A percentile compares a stretch with the other conserved stretches of the same genome.
Evolutionary conservation across 2,113 vertebrate genomes (phyloP).

Genomic region (Patagioenas fasciata): DNA sequence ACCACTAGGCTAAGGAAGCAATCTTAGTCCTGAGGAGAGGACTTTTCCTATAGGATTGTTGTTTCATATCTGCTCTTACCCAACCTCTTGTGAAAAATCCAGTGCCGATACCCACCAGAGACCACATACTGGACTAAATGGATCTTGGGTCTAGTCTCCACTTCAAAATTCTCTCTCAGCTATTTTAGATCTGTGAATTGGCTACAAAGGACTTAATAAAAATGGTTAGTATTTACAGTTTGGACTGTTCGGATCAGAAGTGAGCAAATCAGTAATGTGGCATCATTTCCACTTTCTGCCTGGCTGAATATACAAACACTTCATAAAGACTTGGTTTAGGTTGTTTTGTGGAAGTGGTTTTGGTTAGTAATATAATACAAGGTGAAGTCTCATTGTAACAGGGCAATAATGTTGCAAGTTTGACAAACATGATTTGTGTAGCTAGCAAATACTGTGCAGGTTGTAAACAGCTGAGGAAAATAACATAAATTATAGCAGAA

Average conservation of each 20-base stretch:
- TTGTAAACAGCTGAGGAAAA: background rate
- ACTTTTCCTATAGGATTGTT: background rate
- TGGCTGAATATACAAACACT: background rate
- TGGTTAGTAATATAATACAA: background rate
- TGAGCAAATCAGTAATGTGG: background rate
- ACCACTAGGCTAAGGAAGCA: background rate
- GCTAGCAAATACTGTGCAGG: background rate
- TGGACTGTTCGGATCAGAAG: background rate
- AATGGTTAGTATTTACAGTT: background rate
- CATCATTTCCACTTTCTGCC: background rate
- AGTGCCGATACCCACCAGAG: background rate
- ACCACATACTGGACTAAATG: background rate
- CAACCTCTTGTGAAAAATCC: background rate
- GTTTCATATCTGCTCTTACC: background rate
- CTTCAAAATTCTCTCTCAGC: background rate
- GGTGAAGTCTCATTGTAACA: background rate
- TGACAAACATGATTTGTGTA: background rate
- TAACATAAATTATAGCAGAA: background rate
- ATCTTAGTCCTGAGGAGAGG: background rate
- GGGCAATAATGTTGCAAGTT: background rate
- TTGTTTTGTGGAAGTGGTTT: background rate
- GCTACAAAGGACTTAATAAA: background rate
- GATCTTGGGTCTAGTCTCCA: background rate
- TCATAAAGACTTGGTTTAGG: background rate
- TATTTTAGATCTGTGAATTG: background rate